Conservation (phyloP, 2,113 vertebrate genomes). For the Coracopsis vasa region DNA sequence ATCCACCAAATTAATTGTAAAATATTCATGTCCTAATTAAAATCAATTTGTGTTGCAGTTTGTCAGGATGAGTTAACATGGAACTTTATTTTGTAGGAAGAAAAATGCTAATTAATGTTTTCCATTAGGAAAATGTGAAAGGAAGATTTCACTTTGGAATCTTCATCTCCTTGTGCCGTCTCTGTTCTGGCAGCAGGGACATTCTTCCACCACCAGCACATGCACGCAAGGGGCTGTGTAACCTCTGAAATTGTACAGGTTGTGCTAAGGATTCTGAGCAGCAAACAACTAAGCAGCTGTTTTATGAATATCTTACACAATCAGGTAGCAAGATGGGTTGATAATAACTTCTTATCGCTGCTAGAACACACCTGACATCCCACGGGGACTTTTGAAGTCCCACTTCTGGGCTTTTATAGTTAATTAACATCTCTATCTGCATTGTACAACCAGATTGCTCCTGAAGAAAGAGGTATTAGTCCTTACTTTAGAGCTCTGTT, state of each 20-base stretch:
- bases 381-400: not conserved
- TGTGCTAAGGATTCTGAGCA: not conserved
- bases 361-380: conserved; percentile 29
- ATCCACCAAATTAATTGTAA: conserved; percentile 68
- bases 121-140: not conserved
- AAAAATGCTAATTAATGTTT: conserved; percentile 58
- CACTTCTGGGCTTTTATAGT: conserved; percentile 26
- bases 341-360: not conserved
- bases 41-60: conserved; percentile 66
- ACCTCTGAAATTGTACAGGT: not conserved
- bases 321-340: not conserved
- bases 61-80: conserved; percentile 58
- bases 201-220: not conserved
- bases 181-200: not conserved
- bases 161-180: not conserved
- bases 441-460: not conserved
- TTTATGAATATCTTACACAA: not conserved
- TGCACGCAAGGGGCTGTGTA: not conserved
- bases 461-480: not conserved
- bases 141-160: not conserved
- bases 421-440: conserved; percentile 29
- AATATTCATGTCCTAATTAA: conserved; percentile 77
- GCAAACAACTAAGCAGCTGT: not conserved
- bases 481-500: not conserved
- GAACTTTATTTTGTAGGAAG: conserved; percentile 50